Evolutionary conservation across 2,888 invertebrate genomes (phyloP).

Genomic region (Drosophila tripunctata): DNA sequence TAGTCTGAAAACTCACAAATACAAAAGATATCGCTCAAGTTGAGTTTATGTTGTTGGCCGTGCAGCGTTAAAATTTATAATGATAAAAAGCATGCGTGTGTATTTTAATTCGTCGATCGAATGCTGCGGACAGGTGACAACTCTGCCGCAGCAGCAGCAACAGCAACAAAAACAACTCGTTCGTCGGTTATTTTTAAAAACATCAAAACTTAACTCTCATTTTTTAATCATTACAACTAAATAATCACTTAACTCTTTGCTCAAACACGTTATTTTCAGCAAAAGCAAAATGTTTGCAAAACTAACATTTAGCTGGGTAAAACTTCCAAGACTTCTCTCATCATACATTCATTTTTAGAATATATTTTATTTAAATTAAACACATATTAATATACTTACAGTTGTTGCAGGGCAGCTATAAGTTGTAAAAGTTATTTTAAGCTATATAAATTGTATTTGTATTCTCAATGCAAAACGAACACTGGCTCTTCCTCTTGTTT

Average conservation of each 20-base stretch:
- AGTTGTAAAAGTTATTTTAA: no score
- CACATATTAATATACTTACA: background rate
- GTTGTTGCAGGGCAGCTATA: no score
- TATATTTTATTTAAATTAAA: no score
- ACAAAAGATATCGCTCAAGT: background rate
- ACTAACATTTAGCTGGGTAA: constrained; percentile 3
- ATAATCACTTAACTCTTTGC: background rate
- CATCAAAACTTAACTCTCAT: background rate
- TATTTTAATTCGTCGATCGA: constrained; percentile 71
- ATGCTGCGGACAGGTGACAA: constrained; percentile 60
- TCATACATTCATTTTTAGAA: no score
- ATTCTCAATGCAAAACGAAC: constrained; percentile 7
- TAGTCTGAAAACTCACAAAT: constrained; percentile 10
- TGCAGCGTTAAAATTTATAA: constrained; percentile 60
- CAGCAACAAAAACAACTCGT: constrained; percentile 1
- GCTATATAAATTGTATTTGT: no score
- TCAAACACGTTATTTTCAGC: background rate
- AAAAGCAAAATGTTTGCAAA: background rate
- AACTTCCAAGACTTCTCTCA: no score
- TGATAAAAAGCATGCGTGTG: constrained; percentile 71
- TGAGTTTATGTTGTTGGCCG: constrained; percentile 33
- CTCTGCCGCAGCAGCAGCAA: constrained; percentile 44
- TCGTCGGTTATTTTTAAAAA: constrained; percentile 59
- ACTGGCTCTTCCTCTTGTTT: constrained; percentile 28
- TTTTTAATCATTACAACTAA: background rate